These are phyloP conservation scores for Erithacus rubecula DNA, from an alignment of 2,797 vertebrate genomes.

Conservation along the genomic window DNA sequence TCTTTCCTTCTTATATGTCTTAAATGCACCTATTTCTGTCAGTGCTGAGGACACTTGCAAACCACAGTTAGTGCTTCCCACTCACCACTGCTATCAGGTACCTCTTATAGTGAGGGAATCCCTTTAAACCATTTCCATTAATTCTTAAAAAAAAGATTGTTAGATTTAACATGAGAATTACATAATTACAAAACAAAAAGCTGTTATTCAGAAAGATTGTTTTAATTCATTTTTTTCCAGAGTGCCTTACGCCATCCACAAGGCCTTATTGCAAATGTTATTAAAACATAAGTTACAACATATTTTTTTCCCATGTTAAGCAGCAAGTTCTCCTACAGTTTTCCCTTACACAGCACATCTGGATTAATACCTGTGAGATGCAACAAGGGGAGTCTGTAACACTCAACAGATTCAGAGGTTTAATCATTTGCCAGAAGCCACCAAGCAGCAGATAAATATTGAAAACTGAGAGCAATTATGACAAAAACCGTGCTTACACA, in stretches of 20 bases:
- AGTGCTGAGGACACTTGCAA: not conserved
- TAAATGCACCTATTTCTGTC: not conserved
- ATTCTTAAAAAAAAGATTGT: not conserved
- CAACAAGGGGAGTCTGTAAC: not conserved
- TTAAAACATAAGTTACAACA: not conserved
- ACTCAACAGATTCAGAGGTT: not conserved
- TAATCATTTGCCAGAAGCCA: not conserved
- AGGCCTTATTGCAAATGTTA: not conserved
- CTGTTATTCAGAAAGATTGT: not conserved
- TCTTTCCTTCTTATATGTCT: too few species aligned
- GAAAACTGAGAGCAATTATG: not conserved
- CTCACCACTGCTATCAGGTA: not conserved
- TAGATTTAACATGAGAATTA: too few species aligned
- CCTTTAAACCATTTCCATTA: not conserved
- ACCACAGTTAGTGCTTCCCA: not conserved
- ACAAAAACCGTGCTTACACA: fast-evolving
- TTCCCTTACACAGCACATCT: not conserved
- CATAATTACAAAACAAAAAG: too few species aligned
- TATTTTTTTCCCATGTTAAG: not conserved
- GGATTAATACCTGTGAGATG: not conserved
- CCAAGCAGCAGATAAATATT: not conserved
- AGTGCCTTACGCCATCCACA: not conserved
- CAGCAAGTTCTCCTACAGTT: not conserved
- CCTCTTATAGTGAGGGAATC: not conserved
- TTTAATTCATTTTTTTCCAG: not conserved